Conservation (phyloP, 2,113 vertebrate species). For the Galbula dea region DNA sequence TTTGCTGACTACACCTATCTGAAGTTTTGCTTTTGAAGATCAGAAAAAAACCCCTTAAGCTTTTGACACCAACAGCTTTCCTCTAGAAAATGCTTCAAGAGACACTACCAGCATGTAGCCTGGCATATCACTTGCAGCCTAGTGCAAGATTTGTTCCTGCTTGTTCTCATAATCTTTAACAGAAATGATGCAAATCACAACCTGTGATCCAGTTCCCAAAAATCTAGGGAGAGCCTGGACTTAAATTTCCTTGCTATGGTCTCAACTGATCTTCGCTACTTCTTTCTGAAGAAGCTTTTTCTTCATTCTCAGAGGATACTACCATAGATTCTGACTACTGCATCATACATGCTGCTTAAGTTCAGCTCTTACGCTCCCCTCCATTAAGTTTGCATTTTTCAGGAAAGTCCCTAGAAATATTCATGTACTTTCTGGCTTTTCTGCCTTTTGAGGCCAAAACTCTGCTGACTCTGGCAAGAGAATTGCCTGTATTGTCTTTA, state of each 20-base stretch:
- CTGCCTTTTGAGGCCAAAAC: background rate
- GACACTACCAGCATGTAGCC: background rate
- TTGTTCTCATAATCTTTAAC: background rate
- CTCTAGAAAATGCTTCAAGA: background rate
- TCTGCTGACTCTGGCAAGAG: background rate
- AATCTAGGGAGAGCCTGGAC: background rate
- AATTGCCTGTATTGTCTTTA: background rate
- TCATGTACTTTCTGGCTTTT: background rate
- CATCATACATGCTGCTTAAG: background rate
- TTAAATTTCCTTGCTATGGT: background rate
- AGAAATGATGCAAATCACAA: background rate
- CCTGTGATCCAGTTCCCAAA: accelerated
- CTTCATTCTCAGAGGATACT: background rate
- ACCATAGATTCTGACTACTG: background rate
- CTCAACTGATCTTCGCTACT: background rate
- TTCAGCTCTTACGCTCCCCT: background rate
- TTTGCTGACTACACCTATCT: conserved; percentile 46
- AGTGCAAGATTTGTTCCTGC: background rate
- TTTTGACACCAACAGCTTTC: background rate
- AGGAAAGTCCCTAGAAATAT: background rate
- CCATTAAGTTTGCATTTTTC: background rate
- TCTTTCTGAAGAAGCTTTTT: background rate
- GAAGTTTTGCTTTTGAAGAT: conserved; percentile 52
- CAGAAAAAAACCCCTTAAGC: background rate
- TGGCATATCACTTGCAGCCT: background rate